A percentile compares a stretch with the other conserved stretches of the same genome.
phyloP scores from a whole-genome alignment of 2,113 vertebrate species.

The Rhinogobius similis region DNA sequence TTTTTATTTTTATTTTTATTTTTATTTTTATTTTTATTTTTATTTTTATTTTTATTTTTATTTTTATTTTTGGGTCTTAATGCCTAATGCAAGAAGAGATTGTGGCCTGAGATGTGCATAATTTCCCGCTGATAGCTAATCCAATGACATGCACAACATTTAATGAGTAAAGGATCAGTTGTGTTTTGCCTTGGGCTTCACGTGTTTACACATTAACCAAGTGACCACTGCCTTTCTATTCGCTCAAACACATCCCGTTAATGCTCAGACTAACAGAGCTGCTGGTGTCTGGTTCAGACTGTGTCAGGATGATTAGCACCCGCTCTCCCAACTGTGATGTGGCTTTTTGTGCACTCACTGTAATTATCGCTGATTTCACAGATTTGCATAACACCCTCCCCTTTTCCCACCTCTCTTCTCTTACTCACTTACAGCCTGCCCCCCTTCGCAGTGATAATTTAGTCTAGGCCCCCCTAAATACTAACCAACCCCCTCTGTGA shows the following conservation, averaged over 20 bases:
- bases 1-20: no score
- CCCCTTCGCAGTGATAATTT: conserved; percentile 34
- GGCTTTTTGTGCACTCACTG: conserved; percentile 78
- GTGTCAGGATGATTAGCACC: conserved; percentile 77
- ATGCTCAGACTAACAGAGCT: conserved; percentile 2
- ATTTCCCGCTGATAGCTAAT: conserved; percentile 4
- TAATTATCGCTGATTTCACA: conserved; percentile 80
- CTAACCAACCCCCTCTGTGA: conserved; percentile 7
- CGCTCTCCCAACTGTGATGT: conserved; percentile 77
- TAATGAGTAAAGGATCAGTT: conserved; percentile 52
- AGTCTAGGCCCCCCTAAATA: conserved; percentile 16
- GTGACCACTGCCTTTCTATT: conserved; percentile 6
- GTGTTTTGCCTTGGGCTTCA: conserved; percentile 27
- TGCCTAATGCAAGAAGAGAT: not conserved
- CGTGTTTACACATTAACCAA: conserved; percentile 26
- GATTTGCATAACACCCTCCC: conserved; percentile 73
- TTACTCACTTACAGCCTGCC: conserved; percentile 69
- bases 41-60: not conserved
- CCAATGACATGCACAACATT: conserved; percentile 30
- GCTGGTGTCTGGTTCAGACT: conserved; percentile 61
- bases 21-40: no score
- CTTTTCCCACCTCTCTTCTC: conserved; percentile 64
- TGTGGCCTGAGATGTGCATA: not conserved
- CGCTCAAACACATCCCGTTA: conserved; percentile 18
- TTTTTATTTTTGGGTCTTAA: not conserved